Evolutionary conservation across 2,888 invertebrate species (phyloP).

Genomic region (Azorinus chamasolen): DNA sequence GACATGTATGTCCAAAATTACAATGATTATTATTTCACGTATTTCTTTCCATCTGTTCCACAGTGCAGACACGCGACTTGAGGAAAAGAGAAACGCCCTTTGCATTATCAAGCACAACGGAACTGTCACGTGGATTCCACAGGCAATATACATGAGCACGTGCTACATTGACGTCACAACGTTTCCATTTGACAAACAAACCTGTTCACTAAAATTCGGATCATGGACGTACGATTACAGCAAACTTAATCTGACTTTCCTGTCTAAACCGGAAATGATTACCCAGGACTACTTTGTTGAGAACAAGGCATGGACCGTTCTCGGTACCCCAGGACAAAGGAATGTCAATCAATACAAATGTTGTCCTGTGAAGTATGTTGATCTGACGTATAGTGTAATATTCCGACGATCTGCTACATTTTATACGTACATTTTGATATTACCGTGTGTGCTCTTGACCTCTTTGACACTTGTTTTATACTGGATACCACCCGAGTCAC

Average conservation of each 20-base stretch:
- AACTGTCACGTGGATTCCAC: slow-evolving; percentile 78
- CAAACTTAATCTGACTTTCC: slow-evolving; percentile 80
- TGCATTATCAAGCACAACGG: slow-evolving; percentile 80
- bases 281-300: slow-evolving; percentile 81
- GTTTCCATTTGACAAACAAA: slow-evolving; percentile 86
- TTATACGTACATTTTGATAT: slow-evolving; percentile 85
- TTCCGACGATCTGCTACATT: slow-evolving; percentile 81
- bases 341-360: slow-evolving; percentile 79
- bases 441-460: slow-evolving; percentile 86
- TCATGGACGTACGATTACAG: slow-evolving; percentile 85
- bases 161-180: slow-evolving; percentile 85
- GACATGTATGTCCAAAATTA: too few relatives aligned
- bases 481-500: slow-evolving; percentile 87
- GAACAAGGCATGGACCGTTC: slow-evolving; percentile 86
- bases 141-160: slow-evolving; percentile 84
- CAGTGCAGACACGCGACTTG: slow-evolving; percentile 85
- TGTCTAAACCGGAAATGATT: slow-evolving; percentile 54
- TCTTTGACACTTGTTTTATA: slow-evolving; percentile 86
- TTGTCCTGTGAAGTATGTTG: slow-evolving; percentile 82
- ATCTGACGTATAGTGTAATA: slow-evolving; percentile 82
- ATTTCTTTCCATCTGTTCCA: slow-evolving; percentile 21
- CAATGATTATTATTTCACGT: too few relatives aligned
- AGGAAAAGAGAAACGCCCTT: slow-evolving; percentile 84
- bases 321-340: slow-evolving; percentile 80
- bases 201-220: slow-evolving; percentile 85